Evolutionary conservation across 2,797 vertebrate species (phyloP).

Genomic region (Takifugu ocellatus): DNA sequence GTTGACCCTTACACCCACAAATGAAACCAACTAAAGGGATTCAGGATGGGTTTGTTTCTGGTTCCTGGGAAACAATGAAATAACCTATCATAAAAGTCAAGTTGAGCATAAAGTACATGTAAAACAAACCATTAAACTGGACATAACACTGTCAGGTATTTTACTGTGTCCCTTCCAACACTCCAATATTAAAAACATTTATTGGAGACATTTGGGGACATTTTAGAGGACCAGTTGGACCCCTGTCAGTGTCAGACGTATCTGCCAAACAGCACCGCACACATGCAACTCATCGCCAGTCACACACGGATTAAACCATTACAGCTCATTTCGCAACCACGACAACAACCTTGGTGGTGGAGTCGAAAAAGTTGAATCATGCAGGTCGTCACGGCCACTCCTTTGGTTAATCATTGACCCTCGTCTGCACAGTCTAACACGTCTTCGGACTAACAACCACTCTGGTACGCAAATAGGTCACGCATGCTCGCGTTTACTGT

Average conservation of each 20-base stretch:
- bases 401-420: slow-evolving; percentile 66
- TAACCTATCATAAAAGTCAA: background rate
- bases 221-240: background rate
- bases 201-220: too few species aligned
- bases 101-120: too few species aligned
- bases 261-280: background rate
- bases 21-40: too few species aligned
- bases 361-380: slow-evolving; percentile 59
- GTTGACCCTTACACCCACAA: too few species aligned
- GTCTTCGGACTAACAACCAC: slow-evolving; percentile 23
- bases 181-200: too few species aligned
- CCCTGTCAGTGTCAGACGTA: background rate
- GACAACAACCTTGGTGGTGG: slow-evolving; percentile 24
- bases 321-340: slow-evolving; percentile 24
- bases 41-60: too few species aligned
- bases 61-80: background rate
- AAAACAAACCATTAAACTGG: too few species aligned
- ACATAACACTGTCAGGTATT: too few species aligned
- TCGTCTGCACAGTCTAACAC: slow-evolving; percentile 19
- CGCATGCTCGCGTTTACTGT: slow-evolving; percentile 15
- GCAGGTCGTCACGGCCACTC: slow-evolving; percentile 46
- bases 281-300: background rate
- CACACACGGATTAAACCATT: slow-evolving; percentile 16
- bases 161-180: too few species aligned
- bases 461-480: slow-evolving; percentile 22